Percentiles rank a stretch among this genome's conserved stretches.
These are phyloP conservation scores for Loris lydekkerianus DNA, from an alignment of 2,797 vertebrate species.

Conservation along the genomic window DNA sequence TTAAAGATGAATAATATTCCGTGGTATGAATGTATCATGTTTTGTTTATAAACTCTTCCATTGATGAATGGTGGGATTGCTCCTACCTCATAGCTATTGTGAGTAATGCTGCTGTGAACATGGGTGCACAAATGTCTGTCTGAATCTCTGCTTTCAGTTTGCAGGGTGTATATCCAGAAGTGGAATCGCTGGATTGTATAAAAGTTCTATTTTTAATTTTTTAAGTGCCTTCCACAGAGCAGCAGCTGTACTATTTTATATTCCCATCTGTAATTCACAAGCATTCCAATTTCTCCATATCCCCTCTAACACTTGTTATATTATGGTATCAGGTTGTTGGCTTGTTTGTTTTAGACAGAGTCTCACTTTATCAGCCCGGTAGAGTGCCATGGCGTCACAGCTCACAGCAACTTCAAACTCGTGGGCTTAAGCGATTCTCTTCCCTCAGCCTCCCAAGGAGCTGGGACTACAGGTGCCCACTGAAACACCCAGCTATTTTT, in stretches of 20 bases:
- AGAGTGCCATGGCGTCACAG: too few relatives aligned
- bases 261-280: background rate
- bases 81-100: background rate
- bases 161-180: background rate
- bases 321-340: background rate
- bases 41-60: background rate
- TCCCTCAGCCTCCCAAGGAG: too few relatives aligned
- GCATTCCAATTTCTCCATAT: background rate
- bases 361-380: too few relatives aligned
- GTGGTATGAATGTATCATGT: rapidly evolving
- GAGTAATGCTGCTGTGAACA: background rate
- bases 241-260: background rate
- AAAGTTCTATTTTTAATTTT: background rate
- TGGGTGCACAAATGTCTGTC: too few relatives aligned
- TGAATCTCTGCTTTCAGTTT: background rate
- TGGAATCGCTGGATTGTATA: background rate
- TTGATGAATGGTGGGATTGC: too few relatives aligned
- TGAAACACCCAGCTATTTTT: too few relatives aligned
- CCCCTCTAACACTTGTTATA: background rate
- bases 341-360: too few relatives aligned
- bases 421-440: too few relatives aligned
- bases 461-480: too few relatives aligned
- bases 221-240: background rate
- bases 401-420: too few relatives aligned
- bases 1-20: background rate